Conservation (phyloP, 2,888 invertebrate species). For the Synanthedon tipuliformis region DNA sequence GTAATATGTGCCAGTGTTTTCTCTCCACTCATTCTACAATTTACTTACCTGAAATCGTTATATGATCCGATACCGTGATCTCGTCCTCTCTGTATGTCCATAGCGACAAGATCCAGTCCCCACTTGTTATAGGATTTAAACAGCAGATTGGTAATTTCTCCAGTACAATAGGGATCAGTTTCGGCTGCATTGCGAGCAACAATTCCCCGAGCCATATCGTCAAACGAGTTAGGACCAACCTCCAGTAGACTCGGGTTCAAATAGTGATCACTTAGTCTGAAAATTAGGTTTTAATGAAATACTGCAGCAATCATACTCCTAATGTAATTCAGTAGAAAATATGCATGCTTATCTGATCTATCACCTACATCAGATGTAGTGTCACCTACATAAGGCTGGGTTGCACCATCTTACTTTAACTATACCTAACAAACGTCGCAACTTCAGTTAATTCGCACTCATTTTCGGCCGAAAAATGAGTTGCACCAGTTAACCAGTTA, state of each 20-base stretch:
- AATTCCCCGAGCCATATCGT: constrained; percentile 67
- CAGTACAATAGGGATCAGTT: constrained; percentile 67
- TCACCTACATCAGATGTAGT: too few relatives aligned
- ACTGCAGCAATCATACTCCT: neutral
- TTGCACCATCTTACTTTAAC: too few relatives aligned
- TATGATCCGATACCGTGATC: constrained; percentile 75
- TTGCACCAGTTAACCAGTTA: too few relatives aligned
- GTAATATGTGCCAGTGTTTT: too few relatives aligned
- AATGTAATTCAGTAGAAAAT: too few relatives aligned
- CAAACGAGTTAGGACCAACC: constrained; percentile 50
- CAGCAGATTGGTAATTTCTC: constrained; percentile 58
- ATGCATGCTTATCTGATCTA: too few relatives aligned
- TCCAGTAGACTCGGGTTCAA: constrained; percentile 69
- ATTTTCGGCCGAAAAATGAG: too few relatives aligned
- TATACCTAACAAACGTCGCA: too few relatives aligned
- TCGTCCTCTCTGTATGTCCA: constrained; percentile 74
- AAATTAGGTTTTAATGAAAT: constrained; percentile 6
- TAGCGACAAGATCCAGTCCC: constrained; percentile 73
- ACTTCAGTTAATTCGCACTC: too few relatives aligned
- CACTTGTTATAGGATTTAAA: constrained; percentile 50
- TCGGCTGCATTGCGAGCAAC: constrained; percentile 67
- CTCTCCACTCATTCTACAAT: too few relatives aligned
- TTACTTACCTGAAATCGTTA: constrained; percentile 68
- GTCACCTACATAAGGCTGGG: too few relatives aligned
- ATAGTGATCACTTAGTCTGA: constrained; percentile 68